Conservation (phyloP, 2,797 vertebrate species). For the Cuculus canorus region DNA sequence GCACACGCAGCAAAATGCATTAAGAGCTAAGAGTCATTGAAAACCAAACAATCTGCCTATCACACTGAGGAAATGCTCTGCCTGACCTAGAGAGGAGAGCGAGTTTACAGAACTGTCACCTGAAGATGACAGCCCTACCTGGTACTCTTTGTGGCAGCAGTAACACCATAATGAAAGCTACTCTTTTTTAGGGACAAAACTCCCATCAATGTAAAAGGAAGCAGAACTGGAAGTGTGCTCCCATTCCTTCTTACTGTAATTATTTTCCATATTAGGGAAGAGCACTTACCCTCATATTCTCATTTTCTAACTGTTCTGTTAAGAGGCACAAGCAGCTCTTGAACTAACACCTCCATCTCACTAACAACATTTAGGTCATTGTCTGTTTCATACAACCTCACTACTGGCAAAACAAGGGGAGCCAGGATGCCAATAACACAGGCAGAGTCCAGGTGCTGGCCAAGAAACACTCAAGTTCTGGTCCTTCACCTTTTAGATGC, state of each 20-base stretch:
- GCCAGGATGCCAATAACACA: neutral
- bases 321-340: neutral
- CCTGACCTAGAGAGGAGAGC: neutral
- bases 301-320: neutral
- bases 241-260: neutral
- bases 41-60: neutral
- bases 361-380: neutral
- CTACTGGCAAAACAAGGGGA: neutral
- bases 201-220: neutral
- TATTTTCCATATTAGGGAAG: neutral
- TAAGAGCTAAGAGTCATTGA: neutral
- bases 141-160: neutral
- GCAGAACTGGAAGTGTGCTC: neutral
- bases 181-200: neutral
- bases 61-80: neutral
- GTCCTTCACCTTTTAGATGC: neutral
- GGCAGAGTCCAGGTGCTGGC: neutral
- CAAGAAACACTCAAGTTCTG: neutral
- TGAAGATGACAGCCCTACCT: neutral
- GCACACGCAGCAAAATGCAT: neutral
- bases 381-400: neutral
- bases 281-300: neutral
- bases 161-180: neutral
- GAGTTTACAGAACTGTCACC: neutral
- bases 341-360: neutral